Evolutionary conservation across 1,140 invertebrate species (phyloP).

Genomic region (Schlechtendalia chinensis): DNA sequence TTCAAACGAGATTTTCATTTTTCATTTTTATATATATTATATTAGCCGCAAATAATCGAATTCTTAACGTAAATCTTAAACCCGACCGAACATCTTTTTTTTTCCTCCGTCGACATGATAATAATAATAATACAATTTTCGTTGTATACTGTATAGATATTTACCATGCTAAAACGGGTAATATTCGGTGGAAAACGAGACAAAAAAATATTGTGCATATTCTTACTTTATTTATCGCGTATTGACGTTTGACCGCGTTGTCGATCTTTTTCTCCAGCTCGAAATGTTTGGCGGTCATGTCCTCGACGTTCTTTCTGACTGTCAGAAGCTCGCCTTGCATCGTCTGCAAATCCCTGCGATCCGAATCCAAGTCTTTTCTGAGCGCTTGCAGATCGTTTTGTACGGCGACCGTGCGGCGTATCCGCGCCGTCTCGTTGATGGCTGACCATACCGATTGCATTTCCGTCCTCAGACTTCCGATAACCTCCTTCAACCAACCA

Average conservation of each 20-base stretch:
- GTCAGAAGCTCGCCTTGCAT: slow-evolving; percentile 35
- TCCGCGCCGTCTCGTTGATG: slow-evolving; percentile 28
- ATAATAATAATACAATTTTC: too few species aligned
- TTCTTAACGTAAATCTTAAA: too few species aligned
- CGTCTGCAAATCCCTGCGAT: slow-evolving; percentile 27
- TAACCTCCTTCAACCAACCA: slow-evolving; percentile 39
- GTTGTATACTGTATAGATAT: background rate
- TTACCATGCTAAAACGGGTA: too few species aligned
- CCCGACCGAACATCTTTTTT: too few species aligned
- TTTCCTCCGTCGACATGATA: too few species aligned
- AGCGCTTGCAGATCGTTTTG: slow-evolving; percentile 38
- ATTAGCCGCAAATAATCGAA: too few species aligned
- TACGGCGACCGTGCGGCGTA: slow-evolving; percentile 18
- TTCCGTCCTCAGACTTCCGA: slow-evolving; percentile 32
- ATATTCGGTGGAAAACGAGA: too few species aligned
- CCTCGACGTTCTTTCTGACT: slow-evolving; percentile 34
- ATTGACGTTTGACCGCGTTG: slow-evolving; percentile 3
- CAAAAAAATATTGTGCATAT: too few species aligned
- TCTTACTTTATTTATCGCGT: background rate
- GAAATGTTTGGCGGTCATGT: background rate
- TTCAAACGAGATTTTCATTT: too few species aligned
- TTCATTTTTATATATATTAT: too few species aligned
- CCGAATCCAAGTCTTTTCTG: slow-evolving; percentile 19
- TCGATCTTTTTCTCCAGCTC: slow-evolving; percentile 32
- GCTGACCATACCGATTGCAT: slow-evolving; percentile 44